Base-by-base conservation (phyloP, 2,888 invertebrate genomes). In the Sminthurinus aureus region DNA sequence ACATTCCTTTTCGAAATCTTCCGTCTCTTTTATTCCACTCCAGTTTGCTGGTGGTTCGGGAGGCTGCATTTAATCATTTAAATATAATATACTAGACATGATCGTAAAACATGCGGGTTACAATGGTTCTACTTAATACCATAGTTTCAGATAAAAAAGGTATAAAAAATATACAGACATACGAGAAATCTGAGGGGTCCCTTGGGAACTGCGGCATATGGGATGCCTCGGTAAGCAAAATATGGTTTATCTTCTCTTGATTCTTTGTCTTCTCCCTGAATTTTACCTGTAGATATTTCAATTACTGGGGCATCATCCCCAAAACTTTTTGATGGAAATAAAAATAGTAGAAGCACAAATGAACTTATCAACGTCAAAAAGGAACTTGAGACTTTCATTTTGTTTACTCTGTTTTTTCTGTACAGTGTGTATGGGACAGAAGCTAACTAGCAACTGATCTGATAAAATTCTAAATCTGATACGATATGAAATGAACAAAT, bases 31-130 rank as follows among this genome's bases (percentile, higher is more conserved):
- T 0, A 85, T 84, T 15, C 85, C 87, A 0, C 76, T 84, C 87
- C 87, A 87, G 66, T 87, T 86, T 20, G 84, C 84, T 2, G 86
- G 80, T 64, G 85, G 84, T 77, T 85, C 83, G 0, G 87, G 87
- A n/a, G 85, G 74, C 84, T 87, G 52, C 51, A 76, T 20, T 12
- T 52, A 74, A 26, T 50, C 18, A 50, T 26, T 18, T 8, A 74
- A 74, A 73, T 8, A 73, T 8, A 69, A 69, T 8, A 20, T 69
- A 69, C 18, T 20, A 12, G 64, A 64, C 64, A 64, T 13, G 15
- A 13, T 15, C 11, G 12, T 64, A 15, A 64, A 64, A 15, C 15
- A 64, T 64, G 11, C n/a, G n/a, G n/a, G n/a, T n/a, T n/a, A n/a
- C n/a, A n/a, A n/a, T n/a, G n/a, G n/a, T n/a, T n/a, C n/a, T n/a